Conservation (phyloP, 2,797 vertebrate genomes). For the Spea hammondii region DNA sequence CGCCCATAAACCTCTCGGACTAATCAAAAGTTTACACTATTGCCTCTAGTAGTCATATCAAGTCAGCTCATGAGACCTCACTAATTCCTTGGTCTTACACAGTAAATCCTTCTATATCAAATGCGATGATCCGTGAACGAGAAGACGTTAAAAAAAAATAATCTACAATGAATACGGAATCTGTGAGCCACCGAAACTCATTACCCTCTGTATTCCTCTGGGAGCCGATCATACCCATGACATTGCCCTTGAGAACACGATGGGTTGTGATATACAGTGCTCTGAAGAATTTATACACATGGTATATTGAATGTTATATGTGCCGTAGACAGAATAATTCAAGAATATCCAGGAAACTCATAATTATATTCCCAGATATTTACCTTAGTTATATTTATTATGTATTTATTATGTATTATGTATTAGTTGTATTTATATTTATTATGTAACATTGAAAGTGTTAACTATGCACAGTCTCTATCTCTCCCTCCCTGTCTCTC, state of each 20-base stretch:
- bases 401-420: no score
- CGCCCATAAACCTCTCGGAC: constrained; percentile 6
- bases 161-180: constrained; percentile 31
- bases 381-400: no score
- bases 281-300: not conserved
- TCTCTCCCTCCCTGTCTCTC: no score
- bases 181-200: constrained; percentile 20
- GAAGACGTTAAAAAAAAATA: constrained; percentile 10
- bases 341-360: not conserved
- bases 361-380: no score
- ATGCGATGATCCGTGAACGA: constrained; percentile 38
- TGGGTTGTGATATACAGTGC: not conserved
- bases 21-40: constrained; percentile 28
- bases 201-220: constrained; percentile 10
- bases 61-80: constrained; percentile 14
- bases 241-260: not conserved
- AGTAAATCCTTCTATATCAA: constrained; percentile 42
- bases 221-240: not conserved
- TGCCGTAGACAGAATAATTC: not conserved
- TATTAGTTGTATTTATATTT: no score
- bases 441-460: no score
- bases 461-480: no score
- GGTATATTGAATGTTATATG: not conserved
- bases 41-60: constrained; percentile 25
- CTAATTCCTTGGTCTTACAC: constrained; percentile 45